Base-by-base conservation (phyloP, 1,140 invertebrate species). In the Plectrocnemia conspersa region DNA sequence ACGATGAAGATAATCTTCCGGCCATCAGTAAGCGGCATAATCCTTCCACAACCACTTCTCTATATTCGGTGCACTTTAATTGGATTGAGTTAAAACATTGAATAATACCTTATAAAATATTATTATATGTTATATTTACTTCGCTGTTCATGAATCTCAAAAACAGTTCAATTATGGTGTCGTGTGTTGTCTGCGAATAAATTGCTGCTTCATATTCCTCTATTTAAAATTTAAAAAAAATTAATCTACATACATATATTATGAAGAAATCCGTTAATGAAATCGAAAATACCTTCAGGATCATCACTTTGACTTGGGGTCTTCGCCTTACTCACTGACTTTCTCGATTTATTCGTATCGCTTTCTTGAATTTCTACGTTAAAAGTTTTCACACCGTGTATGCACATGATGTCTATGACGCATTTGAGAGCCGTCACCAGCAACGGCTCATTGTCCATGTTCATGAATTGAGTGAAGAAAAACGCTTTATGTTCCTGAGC, bases 401-500 rank as follows among this genome's bases (percentile, higher is more conserved):
- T 66, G 40, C 70, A 73, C 13, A 73, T 48, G 19, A 75, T 19
- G 33, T 75, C 73, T 11, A 72, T 66, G 18, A 74, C 64, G 23
- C 70, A 73, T 13, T 66, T 67, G 1, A 74, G 58, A 0, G 67
- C 68, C 1, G 66, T 70, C 1, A 65, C 53, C 1, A 74, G 67
- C 27, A 65, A 62, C 0, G 61, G 58, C 53, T 75, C 70, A 41
- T 73, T 58, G 25, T 61, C 52, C 41, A 54, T 48, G 41, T 57
- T 45, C 22, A 58, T 54, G 15, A 61, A 55, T 61, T 76, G 70
- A 22, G 68, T 65, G 61, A 76, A 76, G 61, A 76, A 74, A 63
- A 76, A 76, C 1, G 71, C 65, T 48, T 74, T 76, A 29, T 76
- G 66, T 54, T 74, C 68, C 56, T 66, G 70, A 1, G 69, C 71